Evolutionary conservation across 2,797 vertebrate species (phyloP).

Genomic region (Gila robusta): DNA sequence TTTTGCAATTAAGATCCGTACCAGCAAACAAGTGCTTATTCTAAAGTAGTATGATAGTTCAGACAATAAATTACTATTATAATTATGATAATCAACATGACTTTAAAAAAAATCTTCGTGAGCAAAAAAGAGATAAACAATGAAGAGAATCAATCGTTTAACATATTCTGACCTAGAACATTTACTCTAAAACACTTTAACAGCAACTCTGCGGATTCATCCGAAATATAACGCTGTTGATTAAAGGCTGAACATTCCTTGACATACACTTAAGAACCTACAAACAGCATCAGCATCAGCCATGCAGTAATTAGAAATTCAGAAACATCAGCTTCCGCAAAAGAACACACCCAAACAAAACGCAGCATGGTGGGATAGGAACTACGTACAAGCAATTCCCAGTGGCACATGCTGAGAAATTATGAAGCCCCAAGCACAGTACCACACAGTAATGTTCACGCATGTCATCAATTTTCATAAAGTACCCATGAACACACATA

Average conservation of each 20-base stretch:
- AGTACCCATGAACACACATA: not conserved
- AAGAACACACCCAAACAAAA: conserved; percentile 77
- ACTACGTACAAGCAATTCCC: conserved; percentile 11
- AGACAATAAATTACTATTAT: not conserved
- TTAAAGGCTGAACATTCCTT: conserved; percentile 75
- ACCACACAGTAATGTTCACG: not conserved
- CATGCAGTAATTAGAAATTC: conserved; percentile 79
- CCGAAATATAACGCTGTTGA: conserved; percentile 73
- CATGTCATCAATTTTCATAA: conserved; percentile 3
- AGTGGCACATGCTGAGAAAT: conserved; percentile 15
- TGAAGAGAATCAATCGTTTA: conserved; percentile 17
- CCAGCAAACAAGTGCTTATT: no score
- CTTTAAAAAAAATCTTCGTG: not conserved
- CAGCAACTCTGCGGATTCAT: conserved; percentile 61
- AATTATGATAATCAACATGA: not conserved
- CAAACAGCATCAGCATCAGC: conserved; percentile 66
- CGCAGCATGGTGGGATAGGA: conserved; percentile 30
- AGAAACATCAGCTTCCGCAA: conserved; percentile 70
- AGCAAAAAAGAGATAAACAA: not conserved
- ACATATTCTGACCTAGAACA: conserved; percentile 48
- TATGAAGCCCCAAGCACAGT: conserved; percentile 3
- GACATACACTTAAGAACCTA: conserved; percentile 75
- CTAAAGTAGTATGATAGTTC: not conserved
- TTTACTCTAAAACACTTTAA: conserved; percentile 57
- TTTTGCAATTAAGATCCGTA: not conserved